Evolutionary conservation across 2,888 invertebrate species (phyloP).

Genomic region (Idaea biselata): DNA sequence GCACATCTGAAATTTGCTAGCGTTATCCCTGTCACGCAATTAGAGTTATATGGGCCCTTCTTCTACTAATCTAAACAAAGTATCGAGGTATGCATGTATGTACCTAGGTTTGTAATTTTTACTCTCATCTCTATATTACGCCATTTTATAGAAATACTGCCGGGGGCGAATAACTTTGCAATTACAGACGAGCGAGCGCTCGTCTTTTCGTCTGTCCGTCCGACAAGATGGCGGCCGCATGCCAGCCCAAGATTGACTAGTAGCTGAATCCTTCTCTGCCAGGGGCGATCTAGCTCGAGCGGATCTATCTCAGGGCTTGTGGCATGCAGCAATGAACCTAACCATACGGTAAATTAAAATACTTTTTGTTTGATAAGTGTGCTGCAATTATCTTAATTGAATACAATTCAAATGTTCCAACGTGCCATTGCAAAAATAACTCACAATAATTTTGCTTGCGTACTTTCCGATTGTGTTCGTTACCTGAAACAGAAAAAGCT

Average conservation of each 20-base stretch:
- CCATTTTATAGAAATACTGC: slow-evolving; percentile 67
- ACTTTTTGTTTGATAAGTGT: slow-evolving; percentile 69
- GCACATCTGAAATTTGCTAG: too few relatives aligned
- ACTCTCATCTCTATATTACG: slow-evolving; percentile 30
- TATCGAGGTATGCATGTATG: not conserved
- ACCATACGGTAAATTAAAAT: slow-evolving; percentile 69
- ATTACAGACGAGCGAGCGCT: slow-evolving; percentile 69
- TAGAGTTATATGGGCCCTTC: too few relatives aligned
- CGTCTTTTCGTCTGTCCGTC: slow-evolving; percentile 53
- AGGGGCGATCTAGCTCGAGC: slow-evolving; percentile 66
- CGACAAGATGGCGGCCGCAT: slow-evolving; percentile 74
- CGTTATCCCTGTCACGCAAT: too few relatives aligned
- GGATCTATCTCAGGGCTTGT: slow-evolving; percentile 61
- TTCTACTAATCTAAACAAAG: not conserved
- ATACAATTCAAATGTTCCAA: slow-evolving; percentile 45
- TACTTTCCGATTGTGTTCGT: slow-evolving; percentile 27
- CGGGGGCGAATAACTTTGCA: slow-evolving; percentile 67
- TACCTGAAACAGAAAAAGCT: slow-evolving; percentile 26
- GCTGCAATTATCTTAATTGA: slow-evolving; percentile 56
- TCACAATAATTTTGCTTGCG: slow-evolving; percentile 42
- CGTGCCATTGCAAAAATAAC: slow-evolving; percentile 44
- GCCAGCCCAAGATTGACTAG: slow-evolving; percentile 76
- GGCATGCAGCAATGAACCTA: slow-evolving; percentile 62
- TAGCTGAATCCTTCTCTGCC: slow-evolving; percentile 70
- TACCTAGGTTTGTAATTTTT: not conserved